A percentile compares a stretch with the other conserved stretches of the same genome.
phyloP scores from a whole-genome alignment of 2,797 vertebrate species.

The Macroramphosus scolopax region DNA sequence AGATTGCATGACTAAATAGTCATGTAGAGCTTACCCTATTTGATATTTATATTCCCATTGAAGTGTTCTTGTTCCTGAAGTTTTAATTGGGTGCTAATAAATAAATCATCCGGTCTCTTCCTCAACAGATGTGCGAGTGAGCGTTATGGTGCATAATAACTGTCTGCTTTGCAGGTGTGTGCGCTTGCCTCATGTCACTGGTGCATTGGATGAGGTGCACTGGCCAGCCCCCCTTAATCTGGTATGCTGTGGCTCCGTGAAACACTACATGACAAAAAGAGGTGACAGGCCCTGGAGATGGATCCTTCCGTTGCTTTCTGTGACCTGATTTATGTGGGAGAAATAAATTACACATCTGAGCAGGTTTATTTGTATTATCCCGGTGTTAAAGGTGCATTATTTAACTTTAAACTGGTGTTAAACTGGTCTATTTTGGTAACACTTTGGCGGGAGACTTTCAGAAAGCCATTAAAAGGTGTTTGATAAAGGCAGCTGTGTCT shows the following conservation, averaged over 20 bases:
- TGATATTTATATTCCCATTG: slow-evolving; percentile 82
- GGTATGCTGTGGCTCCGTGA: slow-evolving; percentile 47
- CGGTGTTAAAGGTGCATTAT: too few species aligned
- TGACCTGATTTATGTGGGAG: slow-evolving; percentile 55
- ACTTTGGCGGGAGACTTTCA: too few species aligned
- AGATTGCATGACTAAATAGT: slow-evolving; percentile 79
- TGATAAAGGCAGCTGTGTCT: too few species aligned
- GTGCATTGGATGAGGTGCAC: slow-evolving; percentile 60
- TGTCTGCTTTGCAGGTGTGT: slow-evolving; percentile 69
- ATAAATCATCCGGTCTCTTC: slow-evolving; percentile 79
- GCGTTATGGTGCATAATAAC: slow-evolving; percentile 70
- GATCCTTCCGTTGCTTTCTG: slow-evolving; percentile 48
- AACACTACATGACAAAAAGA: slow-evolving; percentile 59
- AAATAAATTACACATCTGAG: slow-evolving; percentile 21
- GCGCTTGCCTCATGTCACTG: slow-evolving; percentile 61
- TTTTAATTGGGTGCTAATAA: slow-evolving; percentile 83
- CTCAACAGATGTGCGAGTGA: slow-evolving; percentile 78
- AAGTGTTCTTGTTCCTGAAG: slow-evolving; percentile 80
- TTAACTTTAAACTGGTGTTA: too few species aligned
- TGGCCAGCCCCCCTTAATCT: slow-evolving; percentile 65
- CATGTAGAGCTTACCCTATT: slow-evolving; percentile 75
- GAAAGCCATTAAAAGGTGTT: too few species aligned
- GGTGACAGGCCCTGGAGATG: slow-evolving; percentile 55
- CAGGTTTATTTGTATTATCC: slow-evolving; percentile 27
- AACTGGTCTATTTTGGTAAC: too few species aligned